Evolutionary conservation across 2,113 vertebrate species (phyloP).

Genomic region (Ammodytes dubius): DNA sequence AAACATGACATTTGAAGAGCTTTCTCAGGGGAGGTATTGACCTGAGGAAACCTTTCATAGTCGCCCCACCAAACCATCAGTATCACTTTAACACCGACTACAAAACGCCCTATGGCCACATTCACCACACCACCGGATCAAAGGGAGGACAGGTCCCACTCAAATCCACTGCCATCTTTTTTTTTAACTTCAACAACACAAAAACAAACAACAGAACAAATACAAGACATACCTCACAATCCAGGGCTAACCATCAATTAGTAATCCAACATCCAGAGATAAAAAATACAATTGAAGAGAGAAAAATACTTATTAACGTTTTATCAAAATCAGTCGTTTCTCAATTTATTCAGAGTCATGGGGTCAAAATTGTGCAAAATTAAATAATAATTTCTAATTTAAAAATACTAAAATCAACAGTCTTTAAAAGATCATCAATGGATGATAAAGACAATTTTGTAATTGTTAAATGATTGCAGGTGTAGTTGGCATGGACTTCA

Average conservation of each 20-base stretch:
- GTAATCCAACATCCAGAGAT: too few species aligned
- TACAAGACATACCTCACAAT: too few species aligned
- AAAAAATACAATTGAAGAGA: too few species aligned
- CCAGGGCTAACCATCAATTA: too few species aligned
- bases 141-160: neutral
- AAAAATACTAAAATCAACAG: too few species aligned
- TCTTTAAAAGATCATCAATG: neutral
- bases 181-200: too few species aligned
- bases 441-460: neutral
- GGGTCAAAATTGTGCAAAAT: too few species aligned
- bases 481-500: constrained; percentile 2
- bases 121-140: neutral
- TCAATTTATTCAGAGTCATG: too few species aligned
- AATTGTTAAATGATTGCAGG: neutral
- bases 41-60: constrained; percentile 36
- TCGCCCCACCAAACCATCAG: constrained; percentile 21
- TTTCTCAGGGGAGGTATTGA: constrained; percentile 40
- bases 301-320: too few species aligned
- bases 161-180: neutral
- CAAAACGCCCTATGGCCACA: neutral
- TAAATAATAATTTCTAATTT: too few species aligned
- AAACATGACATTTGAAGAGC: constrained; percentile 53
- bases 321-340: too few species aligned
- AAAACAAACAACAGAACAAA: too few species aligned
- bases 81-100: constrained; percentile 1